Percentiles rank a stretch among this genome's conserved stretches.
phyloP scores from a whole-genome alignment of 2,113 vertebrate genomes.

The Alethe castanea region DNA sequence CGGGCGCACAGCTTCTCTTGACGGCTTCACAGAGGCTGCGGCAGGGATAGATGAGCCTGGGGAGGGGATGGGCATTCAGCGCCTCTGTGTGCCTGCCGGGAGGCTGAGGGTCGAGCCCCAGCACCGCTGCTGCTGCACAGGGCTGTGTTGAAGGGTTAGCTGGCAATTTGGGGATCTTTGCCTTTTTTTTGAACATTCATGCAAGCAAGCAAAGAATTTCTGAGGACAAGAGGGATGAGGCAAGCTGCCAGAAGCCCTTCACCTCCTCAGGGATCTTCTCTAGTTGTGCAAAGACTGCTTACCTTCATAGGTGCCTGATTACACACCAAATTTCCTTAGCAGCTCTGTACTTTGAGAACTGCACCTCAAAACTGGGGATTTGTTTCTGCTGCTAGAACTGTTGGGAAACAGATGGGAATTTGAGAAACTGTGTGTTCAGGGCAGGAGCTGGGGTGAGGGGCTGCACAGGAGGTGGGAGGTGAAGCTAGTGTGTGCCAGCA shows the following conservation, averaged over 20 bases:
- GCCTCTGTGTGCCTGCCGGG: neutral
- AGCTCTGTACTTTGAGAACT: neutral
- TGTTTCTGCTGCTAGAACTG: neutral
- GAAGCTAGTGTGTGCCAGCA: neutral
- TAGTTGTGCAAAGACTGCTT: neutral
- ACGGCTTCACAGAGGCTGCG: slow-evolving; percentile 80
- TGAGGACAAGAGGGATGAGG: neutral
- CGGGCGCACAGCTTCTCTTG: slow-evolving; percentile 80
- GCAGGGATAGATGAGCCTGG: slow-evolving; percentile 81
- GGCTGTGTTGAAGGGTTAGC: neutral
- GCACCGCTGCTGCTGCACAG: neutral
- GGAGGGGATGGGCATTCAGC: neutral
- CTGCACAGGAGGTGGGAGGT: neutral
- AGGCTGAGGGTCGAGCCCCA: neutral
- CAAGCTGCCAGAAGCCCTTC: neutral
- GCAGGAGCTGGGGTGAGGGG: neutral
- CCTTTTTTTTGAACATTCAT: neutral
- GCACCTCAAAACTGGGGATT: neutral
- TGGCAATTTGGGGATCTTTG: neutral
- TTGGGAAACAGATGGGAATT: neutral
- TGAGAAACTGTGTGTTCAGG: accelerated
- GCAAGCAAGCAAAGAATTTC: neutral
- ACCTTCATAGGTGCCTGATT: neutral
- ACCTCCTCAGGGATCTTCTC: neutral
- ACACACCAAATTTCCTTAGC: neutral